Conservation (phyloP, 2,888 invertebrate genomes). For the Agrotis puta region DNA sequence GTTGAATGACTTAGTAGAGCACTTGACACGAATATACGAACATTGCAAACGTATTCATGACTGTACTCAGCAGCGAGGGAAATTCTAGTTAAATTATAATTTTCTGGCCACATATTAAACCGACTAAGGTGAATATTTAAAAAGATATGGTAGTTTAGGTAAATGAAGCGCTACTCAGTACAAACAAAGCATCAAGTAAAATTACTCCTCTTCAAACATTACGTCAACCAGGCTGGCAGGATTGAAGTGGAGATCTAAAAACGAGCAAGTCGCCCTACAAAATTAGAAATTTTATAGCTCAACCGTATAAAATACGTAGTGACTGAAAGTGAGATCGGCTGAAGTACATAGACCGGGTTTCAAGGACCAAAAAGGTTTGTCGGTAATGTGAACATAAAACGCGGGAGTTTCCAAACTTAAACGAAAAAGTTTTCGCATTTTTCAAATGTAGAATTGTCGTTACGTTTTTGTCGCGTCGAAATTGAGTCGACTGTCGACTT, state of each 20-base stretch:
- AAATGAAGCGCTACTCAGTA: background rate
- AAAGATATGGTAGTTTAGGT: background rate
- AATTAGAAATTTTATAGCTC: conserved; percentile 77
- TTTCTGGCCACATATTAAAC: background rate
- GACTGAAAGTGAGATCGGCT: conserved; percentile 63
- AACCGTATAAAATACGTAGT: conserved; percentile 66
- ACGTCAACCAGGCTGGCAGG: conserved; percentile 28
- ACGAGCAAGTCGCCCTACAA: conserved; percentile 69
- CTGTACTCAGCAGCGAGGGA: background rate
- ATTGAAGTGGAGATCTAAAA: conserved; percentile 36
- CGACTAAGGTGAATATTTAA: background rate
- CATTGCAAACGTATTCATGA: conserved; percentile 37
- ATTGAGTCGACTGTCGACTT: conserved; percentile 64
- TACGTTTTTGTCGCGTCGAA: conserved; percentile 69
- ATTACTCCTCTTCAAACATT: conserved; percentile 21
- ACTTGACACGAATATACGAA: conserved; percentile 51
- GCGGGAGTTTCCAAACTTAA: conserved; percentile 76
- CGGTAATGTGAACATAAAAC: conserved; percentile 82
- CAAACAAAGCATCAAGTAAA: background rate
- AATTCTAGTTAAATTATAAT: conserved; percentile 8
- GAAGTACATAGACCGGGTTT: conserved; percentile 68
- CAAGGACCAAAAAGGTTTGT: conserved; percentile 78
- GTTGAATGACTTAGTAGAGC: conserved; percentile 47
- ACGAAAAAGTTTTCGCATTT: conserved; percentile 83
- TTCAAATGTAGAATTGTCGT: conserved; percentile 80